Conservation (phyloP, 2,888 invertebrate species). For the Atherix ibis region DNA sequence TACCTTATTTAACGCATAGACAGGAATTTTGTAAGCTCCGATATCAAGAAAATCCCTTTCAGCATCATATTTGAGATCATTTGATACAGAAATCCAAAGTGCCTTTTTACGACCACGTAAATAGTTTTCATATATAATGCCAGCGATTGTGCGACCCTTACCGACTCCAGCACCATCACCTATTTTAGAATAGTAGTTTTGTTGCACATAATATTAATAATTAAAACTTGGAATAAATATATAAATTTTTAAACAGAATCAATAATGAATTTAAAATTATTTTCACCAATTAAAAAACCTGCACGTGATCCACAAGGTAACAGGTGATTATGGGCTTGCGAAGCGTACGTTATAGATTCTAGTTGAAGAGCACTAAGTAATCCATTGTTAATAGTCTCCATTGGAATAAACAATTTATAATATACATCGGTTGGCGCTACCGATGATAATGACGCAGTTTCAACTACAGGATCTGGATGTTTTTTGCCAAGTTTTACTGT, state of each 20-base stretch:
- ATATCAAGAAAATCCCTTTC: slow-evolving; percentile 92
- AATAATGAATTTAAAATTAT: too few relatives aligned
- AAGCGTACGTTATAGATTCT: slow-evolving; percentile 93
- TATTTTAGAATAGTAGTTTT: slow-evolving; percentile 21
- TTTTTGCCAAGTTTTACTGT: slow-evolving; percentile 81
- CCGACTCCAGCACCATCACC: slow-evolving; percentile 98
- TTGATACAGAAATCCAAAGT: slow-evolving; percentile 98
- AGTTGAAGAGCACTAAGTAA: slow-evolving; percentile 88
- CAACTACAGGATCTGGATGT: slow-evolving; percentile 98
- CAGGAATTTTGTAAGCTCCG: slow-evolving; percentile 78
- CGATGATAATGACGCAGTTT: slow-evolving; percentile 92
- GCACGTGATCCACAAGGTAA: slow-evolving; percentile 80
- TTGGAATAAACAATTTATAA: slow-evolving; percentile 71
- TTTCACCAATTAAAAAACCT: slow-evolving; percentile 85
- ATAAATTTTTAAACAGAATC: too few relatives aligned
- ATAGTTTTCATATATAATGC: slow-evolving; percentile 96
- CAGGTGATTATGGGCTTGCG: slow-evolving; percentile 87
- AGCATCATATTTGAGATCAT: slow-evolving; percentile 95
- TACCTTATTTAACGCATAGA: slow-evolving; percentile 79
- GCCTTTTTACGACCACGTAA: slow-evolving; percentile 82
- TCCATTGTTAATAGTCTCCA: slow-evolving; percentile 67
- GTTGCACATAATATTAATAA: too few relatives aligned
- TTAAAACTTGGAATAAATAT: slow-evolving; percentile 3
- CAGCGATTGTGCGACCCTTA: slow-evolving; percentile 94
- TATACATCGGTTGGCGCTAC: slow-evolving; percentile 89